Conservation (phyloP, 2,888 invertebrate genomes). For the Epistrophe grossulariae region DNA sequence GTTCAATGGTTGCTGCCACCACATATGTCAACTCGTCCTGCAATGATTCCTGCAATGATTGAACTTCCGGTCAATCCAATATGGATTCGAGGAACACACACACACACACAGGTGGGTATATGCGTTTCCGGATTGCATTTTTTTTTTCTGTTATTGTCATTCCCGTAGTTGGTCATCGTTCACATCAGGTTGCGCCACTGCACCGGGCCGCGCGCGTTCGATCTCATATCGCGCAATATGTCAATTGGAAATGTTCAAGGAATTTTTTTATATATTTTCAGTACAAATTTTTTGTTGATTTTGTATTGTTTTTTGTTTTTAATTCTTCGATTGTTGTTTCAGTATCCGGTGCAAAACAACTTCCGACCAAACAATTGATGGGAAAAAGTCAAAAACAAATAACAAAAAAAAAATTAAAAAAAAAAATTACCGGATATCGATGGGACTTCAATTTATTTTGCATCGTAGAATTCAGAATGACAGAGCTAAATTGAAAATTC, state of each 20-base stretch:
- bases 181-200: conserved; percentile 26
- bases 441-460: conserved; percentile 64
- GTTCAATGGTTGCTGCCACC: conserved; percentile 65
- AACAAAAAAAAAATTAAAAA: neutral
- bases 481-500: conserved; percentile 20
- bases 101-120: conserved; percentile 15
- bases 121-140: conserved; percentile 45
- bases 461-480: conserved; percentile 18
- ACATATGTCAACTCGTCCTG: conserved; percentile 62
- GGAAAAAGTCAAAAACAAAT: conserved; percentile 62
- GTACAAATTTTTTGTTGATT: conserved; percentile 3
- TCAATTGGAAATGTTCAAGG: conserved; percentile 66
- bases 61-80: conserved; percentile 31
- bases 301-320: conserved; percentile 18
- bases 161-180: conserved; percentile 53
- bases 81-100: neutral
- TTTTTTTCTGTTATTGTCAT: conserved; percentile 21
- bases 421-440: conserved; percentile 52
- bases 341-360: conserved; percentile 66
- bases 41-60: conserved; percentile 62
- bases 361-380: conserved; percentile 72
- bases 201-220: conserved; percentile 29
- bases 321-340: conserved; percentile 35
- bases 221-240: conserved; percentile 69
- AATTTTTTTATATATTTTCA: conserved; percentile 22